phyloP scores from a whole-genome alignment of 2,113 vertebrate genomes.

The Paracanthobrama guichenoti region DNA sequence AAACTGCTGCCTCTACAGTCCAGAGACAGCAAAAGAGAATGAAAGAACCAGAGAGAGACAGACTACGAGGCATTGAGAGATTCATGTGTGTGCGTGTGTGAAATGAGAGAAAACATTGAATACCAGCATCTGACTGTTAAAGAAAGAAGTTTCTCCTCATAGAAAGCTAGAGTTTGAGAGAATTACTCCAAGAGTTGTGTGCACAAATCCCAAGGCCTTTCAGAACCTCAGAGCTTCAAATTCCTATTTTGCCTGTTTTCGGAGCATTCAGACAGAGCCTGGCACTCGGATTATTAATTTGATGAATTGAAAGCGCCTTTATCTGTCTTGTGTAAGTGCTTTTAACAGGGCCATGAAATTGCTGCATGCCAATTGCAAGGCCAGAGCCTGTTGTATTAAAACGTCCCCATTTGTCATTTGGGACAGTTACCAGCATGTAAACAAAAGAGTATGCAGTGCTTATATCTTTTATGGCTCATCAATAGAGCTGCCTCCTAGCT shows the following conservation, averaged over 20 bases:
- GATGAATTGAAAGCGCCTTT: constrained; percentile 69
- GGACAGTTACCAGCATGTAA: constrained; percentile 22
- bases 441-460: constrained; percentile 13
- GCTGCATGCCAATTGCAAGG: constrained; percentile 52
- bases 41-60: neutral
- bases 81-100: neutral
- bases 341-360: constrained; percentile 70
- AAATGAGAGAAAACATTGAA: neutral
- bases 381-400: constrained; percentile 39
- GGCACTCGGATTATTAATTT: constrained; percentile 73
- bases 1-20: neutral
- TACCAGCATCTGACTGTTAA: neutral
- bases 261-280: constrained; percentile 51
- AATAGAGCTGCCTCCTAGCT: neutral
- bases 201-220: constrained; percentile 41
- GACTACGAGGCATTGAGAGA: neutral
- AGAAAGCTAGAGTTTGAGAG: constrained; percentile 2
- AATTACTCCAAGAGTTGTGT: constrained; percentile 35
- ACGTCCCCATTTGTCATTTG: constrained; percentile 29
- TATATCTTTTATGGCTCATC: constrained; percentile 25
- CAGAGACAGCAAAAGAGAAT: neutral
- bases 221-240: constrained; percentile 35
- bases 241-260: constrained; percentile 65
- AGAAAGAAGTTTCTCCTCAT: neutral
- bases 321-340: constrained; percentile 67